These are phyloP conservation scores for Natrix natrix DNA, from an alignment of 2,797 vertebrate species.

Conservation along the genomic window DNA sequence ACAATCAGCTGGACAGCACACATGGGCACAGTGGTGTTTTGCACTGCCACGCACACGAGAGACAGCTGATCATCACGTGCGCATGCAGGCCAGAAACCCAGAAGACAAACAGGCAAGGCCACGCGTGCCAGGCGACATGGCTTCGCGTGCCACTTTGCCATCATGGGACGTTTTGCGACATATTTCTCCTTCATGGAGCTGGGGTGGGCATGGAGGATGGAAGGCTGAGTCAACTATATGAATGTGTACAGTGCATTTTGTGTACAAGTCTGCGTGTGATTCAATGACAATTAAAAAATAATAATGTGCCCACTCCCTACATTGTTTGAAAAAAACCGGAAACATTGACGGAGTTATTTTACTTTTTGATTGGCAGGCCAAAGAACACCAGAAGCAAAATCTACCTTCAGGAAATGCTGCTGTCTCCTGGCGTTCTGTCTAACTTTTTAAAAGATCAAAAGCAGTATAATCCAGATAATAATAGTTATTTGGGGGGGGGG, in stretches of 20 bases:
- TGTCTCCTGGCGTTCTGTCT: not conserved
- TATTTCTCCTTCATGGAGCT: too few relatives aligned
- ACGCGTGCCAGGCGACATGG: too few relatives aligned
- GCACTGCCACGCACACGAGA: too few relatives aligned
- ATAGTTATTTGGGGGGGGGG: too few relatives aligned
- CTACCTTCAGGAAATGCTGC: not conserved
- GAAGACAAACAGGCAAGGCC: too few relatives aligned
- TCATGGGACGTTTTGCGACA: too few relatives aligned
- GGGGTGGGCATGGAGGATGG: too few relatives aligned
- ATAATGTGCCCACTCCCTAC: not conserved
- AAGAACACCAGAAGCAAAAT: not conserved
- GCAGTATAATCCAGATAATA: not conserved
- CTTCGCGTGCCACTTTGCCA: too few relatives aligned
- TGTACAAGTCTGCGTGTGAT: not conserved
- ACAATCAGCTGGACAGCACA: too few relatives aligned
- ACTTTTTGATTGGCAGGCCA: not conserved
- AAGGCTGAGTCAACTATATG: not conserved
- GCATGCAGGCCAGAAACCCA: too few relatives aligned
- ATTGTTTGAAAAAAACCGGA: not conserved
- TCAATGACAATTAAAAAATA: not conserved
- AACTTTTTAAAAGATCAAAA: not conserved
- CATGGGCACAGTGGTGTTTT: too few relatives aligned
- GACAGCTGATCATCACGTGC: too few relatives aligned
- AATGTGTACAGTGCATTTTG: not conserved
- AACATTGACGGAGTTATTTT: not conserved